Conservation (phyloP, 1,140 invertebrate genomes). For the Chrysoperla carnea region DNA sequence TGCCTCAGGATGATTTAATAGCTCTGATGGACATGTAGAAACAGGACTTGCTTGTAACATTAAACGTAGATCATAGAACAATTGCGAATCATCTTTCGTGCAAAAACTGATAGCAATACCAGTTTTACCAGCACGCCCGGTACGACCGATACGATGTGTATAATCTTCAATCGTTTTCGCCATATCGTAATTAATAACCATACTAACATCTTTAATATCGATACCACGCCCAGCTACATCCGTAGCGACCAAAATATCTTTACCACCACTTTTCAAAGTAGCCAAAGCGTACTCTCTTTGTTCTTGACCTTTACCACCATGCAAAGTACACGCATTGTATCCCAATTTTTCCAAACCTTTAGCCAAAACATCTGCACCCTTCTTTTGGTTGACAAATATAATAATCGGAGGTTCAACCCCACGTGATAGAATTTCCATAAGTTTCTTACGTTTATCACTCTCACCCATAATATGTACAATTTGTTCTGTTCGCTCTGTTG, state of each 20-base stretch:
- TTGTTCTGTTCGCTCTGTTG: conserved; percentile 95
- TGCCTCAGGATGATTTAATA: conserved; percentile 96
- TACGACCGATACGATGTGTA: conserved; percentile 97
- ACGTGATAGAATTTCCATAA: conserved; percentile 69
- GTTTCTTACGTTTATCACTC: conserved; percentile 80
- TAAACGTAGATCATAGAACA: conserved; percentile 97
- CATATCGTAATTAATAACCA: conserved; percentile 99
- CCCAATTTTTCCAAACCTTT: conserved; percentile 94
- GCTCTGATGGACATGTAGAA: conserved; percentile 88
- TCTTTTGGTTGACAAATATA: conserved; percentile 99
- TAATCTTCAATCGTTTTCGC: conserved; percentile 98
- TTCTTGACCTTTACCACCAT: conserved; percentile 99
- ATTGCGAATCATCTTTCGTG: conserved; percentile 86
- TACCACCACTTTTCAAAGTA: conserved; percentile 82
- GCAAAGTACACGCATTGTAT: conserved; percentile 91
- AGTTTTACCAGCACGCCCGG: conserved; percentile 94
- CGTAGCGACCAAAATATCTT: conserved; percentile 98
- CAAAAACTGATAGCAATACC: conserved; percentile 92
- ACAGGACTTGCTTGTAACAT: conserved; percentile 77
- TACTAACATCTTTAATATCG: conserved; percentile 96
- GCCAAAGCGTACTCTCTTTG: conserved; percentile 96
- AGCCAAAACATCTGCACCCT: conserved; percentile 94
- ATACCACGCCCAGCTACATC: conserved; percentile 99
- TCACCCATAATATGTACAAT: conserved; percentile 91
- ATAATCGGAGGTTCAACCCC: conserved; percentile 94